Evolutionary conservation across 2,113 vertebrate species (phyloP).

Genomic region (Choloepus hoffmanni): DNA sequence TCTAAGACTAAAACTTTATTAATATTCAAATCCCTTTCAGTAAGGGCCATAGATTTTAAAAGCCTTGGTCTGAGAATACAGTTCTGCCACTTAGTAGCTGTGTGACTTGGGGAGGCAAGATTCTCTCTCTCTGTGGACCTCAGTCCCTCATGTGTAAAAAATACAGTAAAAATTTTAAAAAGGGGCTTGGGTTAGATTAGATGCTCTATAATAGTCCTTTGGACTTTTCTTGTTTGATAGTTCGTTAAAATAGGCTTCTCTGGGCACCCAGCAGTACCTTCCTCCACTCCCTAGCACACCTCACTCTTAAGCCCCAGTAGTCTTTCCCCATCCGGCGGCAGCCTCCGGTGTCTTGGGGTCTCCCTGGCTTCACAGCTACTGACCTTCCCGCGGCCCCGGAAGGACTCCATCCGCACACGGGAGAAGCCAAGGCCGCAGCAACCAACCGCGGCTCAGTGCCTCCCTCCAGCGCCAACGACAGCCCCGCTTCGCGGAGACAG

Average conservation of each 20-base stretch:
- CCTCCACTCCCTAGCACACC: background rate
- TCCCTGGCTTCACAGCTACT: background rate
- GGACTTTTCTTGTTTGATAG: background rate
- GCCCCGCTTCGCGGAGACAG: too few relatives aligned
- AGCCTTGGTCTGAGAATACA: background rate
- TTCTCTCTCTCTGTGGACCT: background rate
- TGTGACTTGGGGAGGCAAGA: background rate
- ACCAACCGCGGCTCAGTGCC: accelerated
- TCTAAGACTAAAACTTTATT: background rate
- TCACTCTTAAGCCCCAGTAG: background rate
- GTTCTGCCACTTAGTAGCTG: background rate
- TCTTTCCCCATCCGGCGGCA: background rate
- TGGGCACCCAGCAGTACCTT: background rate
- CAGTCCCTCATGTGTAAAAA: background rate
- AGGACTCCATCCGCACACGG: background rate
- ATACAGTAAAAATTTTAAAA: background rate
- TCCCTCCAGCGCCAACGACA: background rate
- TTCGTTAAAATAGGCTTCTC: background rate
- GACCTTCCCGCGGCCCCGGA: background rate
- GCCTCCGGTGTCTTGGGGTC: background rate
- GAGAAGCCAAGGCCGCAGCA: background rate
- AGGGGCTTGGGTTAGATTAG: background rate
- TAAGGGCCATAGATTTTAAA: background rate
- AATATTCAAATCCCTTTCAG: background rate
- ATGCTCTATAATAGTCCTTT: background rate